Evolutionary conservation across 35 echinoderm and acorn worm genomes (phyloP).

Genomic region (Holothuria glaberrima): DNA sequence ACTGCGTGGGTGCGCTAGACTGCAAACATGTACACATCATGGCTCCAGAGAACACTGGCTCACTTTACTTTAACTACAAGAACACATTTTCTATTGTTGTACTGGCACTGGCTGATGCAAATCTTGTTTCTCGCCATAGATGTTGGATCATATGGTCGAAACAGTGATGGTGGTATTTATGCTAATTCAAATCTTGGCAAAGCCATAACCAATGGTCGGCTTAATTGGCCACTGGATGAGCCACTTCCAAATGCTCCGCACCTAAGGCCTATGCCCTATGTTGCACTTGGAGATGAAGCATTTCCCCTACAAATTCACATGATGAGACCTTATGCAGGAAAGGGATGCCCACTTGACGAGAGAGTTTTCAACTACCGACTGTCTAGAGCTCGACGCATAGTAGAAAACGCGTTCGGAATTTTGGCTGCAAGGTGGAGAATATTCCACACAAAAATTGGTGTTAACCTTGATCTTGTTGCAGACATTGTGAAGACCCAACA

Average conservation of each 20-base stretch:
- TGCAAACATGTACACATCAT: too few species aligned
- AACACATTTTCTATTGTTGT: conserved; percentile 11
- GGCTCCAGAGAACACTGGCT: conserved; percentile 27
- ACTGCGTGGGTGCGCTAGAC: too few species aligned
- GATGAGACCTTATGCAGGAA: not conserved
- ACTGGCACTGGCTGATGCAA: too few species aligned
- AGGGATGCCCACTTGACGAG: not conserved
- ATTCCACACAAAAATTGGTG: too few species aligned
- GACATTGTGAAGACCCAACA: too few species aligned
- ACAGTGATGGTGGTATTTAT: not conserved
- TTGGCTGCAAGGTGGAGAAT: too few species aligned
- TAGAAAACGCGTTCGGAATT: too few species aligned
- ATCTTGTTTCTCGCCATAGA: conserved; percentile 27
- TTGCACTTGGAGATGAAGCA: not conserved
- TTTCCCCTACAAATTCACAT: not conserved
- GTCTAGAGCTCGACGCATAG: too few species aligned
- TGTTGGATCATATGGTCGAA: conserved; percentile 7
- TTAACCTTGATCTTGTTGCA: too few species aligned
- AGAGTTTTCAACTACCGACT: too few species aligned
- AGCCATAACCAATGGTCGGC: not conserved
- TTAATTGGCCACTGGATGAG: not conserved
- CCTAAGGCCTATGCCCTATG: not conserved
- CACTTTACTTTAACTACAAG: conserved; percentile 43
- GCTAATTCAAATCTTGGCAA: not conserved
- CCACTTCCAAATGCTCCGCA: not conserved